Evolutionary conservation across 2,888 invertebrate species (phyloP).

Genomic region (Sialis fuliginosa): DNA sequence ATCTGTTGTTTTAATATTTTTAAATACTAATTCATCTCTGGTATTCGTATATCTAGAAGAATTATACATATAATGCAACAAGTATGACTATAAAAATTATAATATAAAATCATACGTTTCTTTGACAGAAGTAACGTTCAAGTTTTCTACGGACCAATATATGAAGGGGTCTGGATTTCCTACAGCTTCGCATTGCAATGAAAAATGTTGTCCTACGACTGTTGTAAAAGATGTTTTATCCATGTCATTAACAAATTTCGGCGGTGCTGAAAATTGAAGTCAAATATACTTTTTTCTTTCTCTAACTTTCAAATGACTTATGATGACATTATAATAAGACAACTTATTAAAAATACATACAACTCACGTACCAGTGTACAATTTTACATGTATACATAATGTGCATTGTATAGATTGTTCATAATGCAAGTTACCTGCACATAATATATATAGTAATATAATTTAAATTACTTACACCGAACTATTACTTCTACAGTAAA

Average conservation of each 20-base stretch:
- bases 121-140: slow-evolving; percentile 15
- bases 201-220: slow-evolving; percentile 25
- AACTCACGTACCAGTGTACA: too few species aligned
- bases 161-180: slow-evolving; percentile 36
- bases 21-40: neutral
- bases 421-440: too few species aligned
- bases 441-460: slow-evolving; percentile 6
- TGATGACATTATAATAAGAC: too few species aligned
- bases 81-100: too few species aligned
- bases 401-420: too few species aligned
- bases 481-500: slow-evolving; percentile 21
- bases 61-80: too few species aligned
- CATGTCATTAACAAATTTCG: slow-evolving; percentile 26
- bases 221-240: slow-evolving; percentile 21
- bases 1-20: slow-evolving; percentile 16
- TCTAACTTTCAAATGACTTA: too few species aligned
- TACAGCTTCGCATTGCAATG: slow-evolving; percentile 27
- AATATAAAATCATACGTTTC: too few species aligned
- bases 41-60: neutral
- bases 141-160: slow-evolving; percentile 36
- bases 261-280: slow-evolving; percentile 23
- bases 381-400: too few species aligned
- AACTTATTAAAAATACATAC: too few species aligned
- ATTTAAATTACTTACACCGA: slow-evolving; percentile 19
- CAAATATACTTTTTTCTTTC: too few species aligned